Base-by-base conservation (phyloP, 2,888 invertebrate genomes). In the Tricholauxania praeusta region DNA sequence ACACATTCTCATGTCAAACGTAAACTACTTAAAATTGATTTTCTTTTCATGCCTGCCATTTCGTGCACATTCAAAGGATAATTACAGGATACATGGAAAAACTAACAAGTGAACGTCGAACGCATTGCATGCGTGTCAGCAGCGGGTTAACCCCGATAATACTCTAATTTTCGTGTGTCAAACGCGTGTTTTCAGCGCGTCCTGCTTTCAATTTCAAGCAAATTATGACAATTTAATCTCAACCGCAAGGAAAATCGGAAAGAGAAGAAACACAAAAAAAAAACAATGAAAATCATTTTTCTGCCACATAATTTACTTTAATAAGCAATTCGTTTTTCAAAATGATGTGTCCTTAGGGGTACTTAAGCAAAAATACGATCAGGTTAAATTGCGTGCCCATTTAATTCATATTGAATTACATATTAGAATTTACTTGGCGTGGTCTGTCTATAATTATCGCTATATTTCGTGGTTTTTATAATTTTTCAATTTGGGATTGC, bases 221-320 rank as follows among this genome's bases (percentile, higher is more conserved):
- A 82, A 83, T 83, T 84, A 83, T 81, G 81, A 79, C 81, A 79
- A 81, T 79, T 83, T 83, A 84, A 83, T 84, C 83, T 80, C 72
- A 79, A 78, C 81, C 80, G 77, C 82, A 80, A 78, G 39, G 2
- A 39, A 39, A 39, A 39, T 39, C 39, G 39, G 7, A 39, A 39
- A 28, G 28, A 3, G 28, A 28, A 4, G 4, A 28, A 22, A 1
- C 3, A 28, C 62, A 64, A 72, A 63, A 28, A 57, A 60, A n/a
- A 74, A 39, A 10, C 10, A 39, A 10, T 39, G 10, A 10, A 39
- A 39, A 39, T 10, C 39, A 39, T 39, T 28, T 28, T 28, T 28
- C 28, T 28, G 28, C 28, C 28, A 28, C 28, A 39, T 39, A 39
- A 39, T 39, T 39, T 39, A 39, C 10, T 39, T 39, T 39, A 39